Evolutionary conservation across 2,888 invertebrate genomes (phyloP), one percentile per base, ranked within the genome.

Genomic region (Neria commutata): DNA sequence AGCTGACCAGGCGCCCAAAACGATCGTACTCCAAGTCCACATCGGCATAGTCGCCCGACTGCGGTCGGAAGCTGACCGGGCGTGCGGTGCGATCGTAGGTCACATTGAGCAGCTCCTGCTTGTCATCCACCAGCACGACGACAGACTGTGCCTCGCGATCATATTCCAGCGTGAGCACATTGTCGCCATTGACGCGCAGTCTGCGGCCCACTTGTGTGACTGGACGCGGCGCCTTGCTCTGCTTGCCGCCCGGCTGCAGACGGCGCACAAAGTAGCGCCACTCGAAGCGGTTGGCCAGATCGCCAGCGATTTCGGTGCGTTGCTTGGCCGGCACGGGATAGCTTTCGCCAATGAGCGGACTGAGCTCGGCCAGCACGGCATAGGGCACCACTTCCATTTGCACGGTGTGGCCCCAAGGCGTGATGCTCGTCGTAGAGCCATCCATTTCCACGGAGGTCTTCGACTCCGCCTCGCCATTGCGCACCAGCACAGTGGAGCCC

Each of bases 261-360:
- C 92, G 88, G 50, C 94, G 85, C 59, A 95, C 85, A 83, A 95
- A 95, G 83, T 95, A 97, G 40, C 95, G 86, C 97, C 97, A 98
- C 83, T 98, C 97, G 73, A 97, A 94, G 64, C 95, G 86, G 74
- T 96, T 96, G 0, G 94, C 94, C 55, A 95, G 80, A 75, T 95
- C 95, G 0, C 94, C 93, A 23, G 93, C 92, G 16, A 95, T 90
- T 83, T 94, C 94, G 0, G 92, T 93, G 60, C 91, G 87, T 78
- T 95, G 94, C 75, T 94, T 94, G 0, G 94, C 92, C 1, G 95
- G 94, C 0, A 95, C 93, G 0, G 94, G 95, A 74, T 94, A 94
- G 71, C 92, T 94, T 81, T 95, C 94, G 0, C 91, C 92, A n/a
- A 95, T 80, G 2, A 94, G 85, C 0, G 93, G 92, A 75, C 93